These are phyloP conservation scores for Steatornis caripensis DNA, from an alignment of 2,113 vertebrate species.

Conservation along the genomic window DNA sequence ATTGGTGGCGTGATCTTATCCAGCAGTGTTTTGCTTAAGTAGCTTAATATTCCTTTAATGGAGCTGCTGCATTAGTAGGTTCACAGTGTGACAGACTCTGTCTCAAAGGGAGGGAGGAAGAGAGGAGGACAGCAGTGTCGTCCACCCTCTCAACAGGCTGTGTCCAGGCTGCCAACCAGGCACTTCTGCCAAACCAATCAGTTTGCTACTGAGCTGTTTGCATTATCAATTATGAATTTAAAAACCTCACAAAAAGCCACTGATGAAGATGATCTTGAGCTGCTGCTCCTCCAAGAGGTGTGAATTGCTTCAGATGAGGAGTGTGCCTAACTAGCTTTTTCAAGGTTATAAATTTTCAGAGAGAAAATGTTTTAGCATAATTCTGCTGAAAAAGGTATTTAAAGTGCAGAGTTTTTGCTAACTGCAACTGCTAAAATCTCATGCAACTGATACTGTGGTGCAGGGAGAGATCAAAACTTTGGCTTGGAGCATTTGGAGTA, in stretches of 20 bases:
- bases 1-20: background rate
- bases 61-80: background rate
- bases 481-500: background rate
- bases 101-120: background rate
- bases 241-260: background rate
- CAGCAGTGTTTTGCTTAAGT: background rate
- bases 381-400: background rate
- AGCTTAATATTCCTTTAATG: background rate
- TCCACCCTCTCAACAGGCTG: background rate
- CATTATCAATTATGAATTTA: background rate
- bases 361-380: background rate
- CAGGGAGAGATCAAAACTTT: background rate
- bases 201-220: background rate
- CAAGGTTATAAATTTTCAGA: background rate
- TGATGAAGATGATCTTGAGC: background rate
- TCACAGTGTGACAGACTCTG: background rate
- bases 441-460: background rate
- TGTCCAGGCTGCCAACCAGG: background rate
- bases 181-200: background rate
- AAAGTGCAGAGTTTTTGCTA: background rate
- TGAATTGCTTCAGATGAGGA: background rate
- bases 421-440: background rate
- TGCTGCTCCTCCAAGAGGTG: background rate
- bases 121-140: background rate
- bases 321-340: background rate